Evolutionary conservation across 1,140 invertebrate genomes (phyloP), one percentile per base, ranked within the genome.

Genomic region (Drosophila seguyi): DNA sequence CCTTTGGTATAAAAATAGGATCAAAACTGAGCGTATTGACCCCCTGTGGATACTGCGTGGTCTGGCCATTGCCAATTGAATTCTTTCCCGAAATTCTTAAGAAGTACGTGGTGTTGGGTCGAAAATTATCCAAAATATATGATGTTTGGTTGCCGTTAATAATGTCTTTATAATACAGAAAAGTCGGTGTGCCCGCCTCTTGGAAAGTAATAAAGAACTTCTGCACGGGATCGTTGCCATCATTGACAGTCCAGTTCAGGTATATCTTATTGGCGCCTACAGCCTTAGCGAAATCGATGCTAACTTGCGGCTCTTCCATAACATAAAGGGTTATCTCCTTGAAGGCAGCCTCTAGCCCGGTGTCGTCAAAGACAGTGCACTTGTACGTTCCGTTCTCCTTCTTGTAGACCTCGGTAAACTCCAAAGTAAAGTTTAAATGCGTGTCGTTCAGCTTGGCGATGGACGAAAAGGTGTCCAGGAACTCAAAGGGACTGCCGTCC

Each of bases 171-270:
- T 94, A 94, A 90, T 95, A 95, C 10, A 50, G 74, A 36, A 91
- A 91, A 8, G 76, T 81, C 6, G 87, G 81, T 7, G 94, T 93
- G 22, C 94, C 94, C 71, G 94, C 93, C 92, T 95, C 93, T 91
- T 94, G 94, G 66, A 95, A 95, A 80, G 95, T 94, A 10, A 97
- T 93, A 45, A 94, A 94, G 85, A 96, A 97, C 22, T 94, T 93
- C 59, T 94, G 93, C 22, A 97, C 94, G 0, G 95, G 95, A 45
- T 95, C 95, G 88, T 97, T 97, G 68, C 96, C 96, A 65, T 96
- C 94, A 57, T 95, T 94, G 0, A 97, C 93, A 0, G 97, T 97
- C 97, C 97, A 98, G 91, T 97, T 97, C 0, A 97, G 81, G 90
- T 95, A 98, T 48, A 98, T 95, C 91, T 95, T 95, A 14, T 94